Evolutionary conservation across 2,888 invertebrate species (phyloP), one percentile per base, ranked within the genome.

Genomic region (Tenodera sinensis): DNA sequence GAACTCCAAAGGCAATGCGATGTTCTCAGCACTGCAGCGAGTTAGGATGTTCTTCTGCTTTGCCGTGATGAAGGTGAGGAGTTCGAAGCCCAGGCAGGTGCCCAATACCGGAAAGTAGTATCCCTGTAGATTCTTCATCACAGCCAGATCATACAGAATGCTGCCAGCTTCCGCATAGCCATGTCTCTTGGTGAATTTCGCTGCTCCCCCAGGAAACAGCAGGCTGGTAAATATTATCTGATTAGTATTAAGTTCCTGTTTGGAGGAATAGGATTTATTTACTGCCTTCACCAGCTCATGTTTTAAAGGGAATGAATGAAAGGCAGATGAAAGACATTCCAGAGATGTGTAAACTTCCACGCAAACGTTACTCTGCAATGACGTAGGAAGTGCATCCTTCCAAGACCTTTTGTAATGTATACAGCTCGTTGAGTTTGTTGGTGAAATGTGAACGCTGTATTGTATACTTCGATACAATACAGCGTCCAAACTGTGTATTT

Each of bases 71-170:
- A 96, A 96, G 14, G 96, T 94, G 84, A 98, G 93, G 42, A 97
- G 94, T 92, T 99, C 97, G 93, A 98, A 97, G 34, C 98, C 98
- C 82, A 98, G 94, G 92, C 98, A 98, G 0, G 96, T 98, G 0
- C 98, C 98, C 95, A 97, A 97, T 84, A 99, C 93, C 0, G 98
- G 98, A 92, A 98, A 98, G 92, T 96, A 96, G 88, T 95, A 95
- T 1, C 96, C 97, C 1, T 94, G 93, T 1, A 95, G 93, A 92
- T 98, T 97, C 89, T 96, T 93, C 92, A 95, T 92, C 90, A 94
- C 93, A 0, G 97, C 97, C 87, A 96, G 94, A 88, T 96, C 94
- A 91, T 95, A 96, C 88, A 93, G 91, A 88, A 94, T 93, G 91
- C 95, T 94, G 0, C 97, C 98, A 1, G 97, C 97, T 90, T 96